Evolutionary conservation across 2,888 invertebrate genomes (phyloP).

Genomic region (Andrena bicolor): DNA sequence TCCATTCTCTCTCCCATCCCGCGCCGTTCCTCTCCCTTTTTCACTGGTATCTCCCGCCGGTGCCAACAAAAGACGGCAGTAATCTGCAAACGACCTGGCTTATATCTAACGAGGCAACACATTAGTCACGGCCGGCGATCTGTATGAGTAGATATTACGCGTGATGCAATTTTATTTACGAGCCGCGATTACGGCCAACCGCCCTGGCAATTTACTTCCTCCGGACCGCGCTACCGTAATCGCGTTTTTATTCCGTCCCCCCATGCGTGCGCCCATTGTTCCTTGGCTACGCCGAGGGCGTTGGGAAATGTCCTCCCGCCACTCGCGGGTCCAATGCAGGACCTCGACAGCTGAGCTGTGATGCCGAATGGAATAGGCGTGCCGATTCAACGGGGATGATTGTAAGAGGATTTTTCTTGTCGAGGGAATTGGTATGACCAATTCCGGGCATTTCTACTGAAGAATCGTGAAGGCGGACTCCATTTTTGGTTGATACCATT

Average conservation of each 20-base stretch:
- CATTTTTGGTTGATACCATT: no score
- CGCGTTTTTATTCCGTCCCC: slow-evolving; percentile 46
- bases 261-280: background rate
- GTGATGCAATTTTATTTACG: slow-evolving; percentile 63
- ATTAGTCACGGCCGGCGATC: slow-evolving; percentile 65
- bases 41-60: slow-evolving; percentile 15
- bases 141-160: slow-evolving; percentile 67
- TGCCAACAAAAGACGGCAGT: slow-evolving; percentile 61
- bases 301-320: background rate
- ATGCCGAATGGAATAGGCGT: no score
- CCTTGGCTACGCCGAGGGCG: slow-evolving; percentile 1
- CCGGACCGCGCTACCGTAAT: slow-evolving; percentile 32
- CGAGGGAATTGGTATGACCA: no score
- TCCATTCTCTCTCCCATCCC: background rate
- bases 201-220: slow-evolving; percentile 12
- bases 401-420: no score
- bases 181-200: slow-evolving; percentile 35
- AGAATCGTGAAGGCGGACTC: no score
- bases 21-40: slow-evolving; percentile 11
- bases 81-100: slow-evolving; percentile 68
- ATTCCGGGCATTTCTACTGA: no score
- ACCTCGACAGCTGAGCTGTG: no score
- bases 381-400: no score
- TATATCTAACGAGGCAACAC: slow-evolving; percentile 68
- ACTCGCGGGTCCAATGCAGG: no score